Percentiles rank a stretch among this genome's conserved stretches.
Evolutionary conservation across 2,888 invertebrate genomes (phyloP).

Genomic region (Lithophane semibrunnea): DNA sequence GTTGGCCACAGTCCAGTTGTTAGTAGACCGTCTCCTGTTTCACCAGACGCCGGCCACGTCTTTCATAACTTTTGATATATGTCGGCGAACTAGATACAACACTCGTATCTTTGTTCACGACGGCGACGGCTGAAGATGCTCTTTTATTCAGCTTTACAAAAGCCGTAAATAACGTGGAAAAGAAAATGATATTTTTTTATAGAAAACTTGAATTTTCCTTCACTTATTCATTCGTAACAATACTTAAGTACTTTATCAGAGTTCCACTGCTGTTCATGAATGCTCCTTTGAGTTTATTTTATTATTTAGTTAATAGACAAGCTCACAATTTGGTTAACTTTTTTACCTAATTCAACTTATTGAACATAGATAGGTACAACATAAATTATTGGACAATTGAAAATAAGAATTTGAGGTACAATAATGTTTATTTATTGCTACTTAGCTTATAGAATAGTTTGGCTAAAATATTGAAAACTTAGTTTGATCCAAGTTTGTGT

Average conservation of each 20-base stretch:
- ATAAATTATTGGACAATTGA: neutral
- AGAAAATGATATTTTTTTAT: neutral
- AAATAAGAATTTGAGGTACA: neutral
- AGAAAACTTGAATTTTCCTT: neutral
- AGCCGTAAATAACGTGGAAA: constrained; percentile 15
- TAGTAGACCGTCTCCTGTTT: constrained; percentile 69
- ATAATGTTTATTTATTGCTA: constrained; percentile 15
- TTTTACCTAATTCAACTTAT: neutral
- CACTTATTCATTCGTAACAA: neutral
- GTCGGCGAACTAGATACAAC: constrained; percentile 64
- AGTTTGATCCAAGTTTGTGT: neutral
- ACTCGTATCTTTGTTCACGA: constrained; percentile 46
- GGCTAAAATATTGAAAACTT: neutral
- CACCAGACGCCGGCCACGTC: constrained; percentile 59
- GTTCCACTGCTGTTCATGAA: neutral
- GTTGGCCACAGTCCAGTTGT: constrained; percentile 75
- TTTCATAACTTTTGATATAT: constrained; percentile 69
- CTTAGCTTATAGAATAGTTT: neutral
- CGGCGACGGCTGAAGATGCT: constrained; percentile 28
- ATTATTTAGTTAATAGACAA: neutral
- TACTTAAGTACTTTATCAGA: neutral
- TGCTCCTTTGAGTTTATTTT: neutral
- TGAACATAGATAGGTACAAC: neutral
- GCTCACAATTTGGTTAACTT: neutral
- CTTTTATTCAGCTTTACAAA: constrained; percentile 42